Evolutionary conservation across 2,113 vertebrate species (phyloP).

Genomic region (Nematolebias whitei): DNA sequence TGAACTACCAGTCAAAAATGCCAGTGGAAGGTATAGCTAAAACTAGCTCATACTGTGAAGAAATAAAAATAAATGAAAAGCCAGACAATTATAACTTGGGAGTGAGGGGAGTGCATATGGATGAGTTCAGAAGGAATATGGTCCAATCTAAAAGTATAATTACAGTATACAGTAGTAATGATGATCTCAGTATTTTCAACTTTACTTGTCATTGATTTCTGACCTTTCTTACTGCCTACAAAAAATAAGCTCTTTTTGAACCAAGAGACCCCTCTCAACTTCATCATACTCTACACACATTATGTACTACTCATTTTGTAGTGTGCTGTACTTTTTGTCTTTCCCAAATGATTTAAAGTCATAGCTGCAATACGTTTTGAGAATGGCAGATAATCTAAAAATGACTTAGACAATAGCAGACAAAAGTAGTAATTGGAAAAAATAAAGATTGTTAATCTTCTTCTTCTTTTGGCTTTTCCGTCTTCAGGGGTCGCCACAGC

Average conservation of each 20-base stretch:
- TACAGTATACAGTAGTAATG: constrained; percentile 31
- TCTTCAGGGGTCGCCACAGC: too few species aligned
- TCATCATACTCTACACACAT: too few species aligned
- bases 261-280: constrained; percentile 19
- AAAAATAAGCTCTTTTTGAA: constrained; percentile 33
- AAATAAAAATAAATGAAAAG: too few species aligned
- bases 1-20: constrained; percentile 49
- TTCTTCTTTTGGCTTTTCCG: too few species aligned
- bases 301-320: too few species aligned
- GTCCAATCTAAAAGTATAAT: constrained; percentile 27
- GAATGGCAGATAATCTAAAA: neutral
- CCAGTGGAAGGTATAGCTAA: constrained; percentile 13
- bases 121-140: constrained; percentile 30
- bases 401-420: neutral
- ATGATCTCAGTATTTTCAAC: neutral
- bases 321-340: too few species aligned
- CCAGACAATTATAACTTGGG: constrained; percentile 30
- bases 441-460: neutral
- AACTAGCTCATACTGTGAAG: too few species aligned
- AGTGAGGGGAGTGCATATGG: neutral
- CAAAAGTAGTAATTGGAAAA: too few species aligned
- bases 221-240: constrained; percentile 10
- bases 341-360: too few species aligned
- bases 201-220: constrained; percentile 44
- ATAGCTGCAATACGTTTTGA: neutral